phyloP scores from a whole-genome alignment of 2,888 invertebrate genomes.

The Plagodis dolabraria region DNA sequence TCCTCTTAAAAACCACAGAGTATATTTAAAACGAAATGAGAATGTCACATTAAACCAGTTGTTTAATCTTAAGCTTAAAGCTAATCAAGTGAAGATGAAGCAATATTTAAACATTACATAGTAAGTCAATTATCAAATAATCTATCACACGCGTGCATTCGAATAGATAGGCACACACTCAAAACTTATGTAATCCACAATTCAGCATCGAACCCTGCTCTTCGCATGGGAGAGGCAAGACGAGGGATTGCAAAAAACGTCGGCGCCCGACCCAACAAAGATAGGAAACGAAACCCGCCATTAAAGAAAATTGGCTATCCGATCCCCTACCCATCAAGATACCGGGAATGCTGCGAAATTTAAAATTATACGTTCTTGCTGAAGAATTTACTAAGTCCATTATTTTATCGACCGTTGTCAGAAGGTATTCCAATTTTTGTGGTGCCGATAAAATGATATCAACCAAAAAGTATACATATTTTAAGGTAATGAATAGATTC shows the following conservation, averaged over 20 bases:
- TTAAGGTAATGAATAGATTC: too few species aligned
- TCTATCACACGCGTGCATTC: too few species aligned
- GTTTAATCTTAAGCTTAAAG: too few species aligned
- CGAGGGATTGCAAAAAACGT: constrained; percentile 71
- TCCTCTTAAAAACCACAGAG: too few species aligned
- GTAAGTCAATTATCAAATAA: too few species aligned
- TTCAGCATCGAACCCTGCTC: constrained; percentile 53
- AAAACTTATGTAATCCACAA: constrained; percentile 57
- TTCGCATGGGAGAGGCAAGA: constrained; percentile 64
- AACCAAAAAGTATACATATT: too few species aligned
- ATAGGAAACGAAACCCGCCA: constrained; percentile 79
- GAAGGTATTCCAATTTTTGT: constrained; percentile 7
- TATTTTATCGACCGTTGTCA: constrained; percentile 16
- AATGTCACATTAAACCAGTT: too few species aligned
- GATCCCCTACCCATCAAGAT: constrained; percentile 58
- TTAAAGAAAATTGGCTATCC: constrained; percentile 79
- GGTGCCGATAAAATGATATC: constrained; percentile 19
- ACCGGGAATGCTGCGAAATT: constrained; percentile 54
- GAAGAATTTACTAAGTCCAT: constrained; percentile 15
- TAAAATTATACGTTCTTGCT: constrained; percentile 51
- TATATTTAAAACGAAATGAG: too few species aligned
- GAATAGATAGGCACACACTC: constrained; percentile 2
- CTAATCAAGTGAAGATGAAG: too few species aligned
- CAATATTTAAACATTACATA: too few species aligned
- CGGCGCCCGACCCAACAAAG: constrained; percentile 75